Percentiles rank a stretch among this genome's conserved stretches.
phyloP scores from a whole-genome alignment of 2,888 invertebrate species.

The Scaptomyza cyrtandrae region DNA sequence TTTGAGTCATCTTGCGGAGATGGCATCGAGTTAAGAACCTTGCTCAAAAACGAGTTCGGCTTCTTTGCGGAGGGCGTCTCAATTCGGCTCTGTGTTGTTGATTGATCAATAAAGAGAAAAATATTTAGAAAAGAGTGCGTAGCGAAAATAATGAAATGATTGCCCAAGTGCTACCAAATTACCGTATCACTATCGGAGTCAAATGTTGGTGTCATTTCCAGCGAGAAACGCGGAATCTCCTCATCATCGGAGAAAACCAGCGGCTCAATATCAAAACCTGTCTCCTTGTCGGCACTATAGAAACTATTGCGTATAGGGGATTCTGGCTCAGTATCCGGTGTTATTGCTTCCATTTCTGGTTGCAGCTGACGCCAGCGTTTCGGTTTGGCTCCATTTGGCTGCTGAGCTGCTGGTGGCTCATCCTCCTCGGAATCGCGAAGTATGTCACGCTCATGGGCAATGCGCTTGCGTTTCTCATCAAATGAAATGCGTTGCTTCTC shows the following conservation, averaged over 20 bases:
- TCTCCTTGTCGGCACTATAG: slow-evolving; percentile 87
- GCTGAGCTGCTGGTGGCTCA: slow-evolving; percentile 21
- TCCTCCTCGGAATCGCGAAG: slow-evolving; percentile 84
- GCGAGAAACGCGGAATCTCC: slow-evolving; percentile 85
- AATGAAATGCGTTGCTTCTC: slow-evolving; percentile 84
- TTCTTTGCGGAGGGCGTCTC: slow-evolving; percentile 83
- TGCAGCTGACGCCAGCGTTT: slow-evolving; percentile 80
- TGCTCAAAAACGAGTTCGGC: slow-evolving; percentile 76
- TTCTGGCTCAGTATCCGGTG: slow-evolving; percentile 77
- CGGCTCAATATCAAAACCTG: slow-evolving; percentile 85
- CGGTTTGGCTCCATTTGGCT: slow-evolving; percentile 49
- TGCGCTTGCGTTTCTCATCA: slow-evolving; percentile 83
- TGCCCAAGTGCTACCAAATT: slow-evolving; percentile 59
- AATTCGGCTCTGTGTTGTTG: slow-evolving; percentile 81
- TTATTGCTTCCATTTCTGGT: slow-evolving; percentile 66
- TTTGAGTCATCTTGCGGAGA: slow-evolving; percentile 78
- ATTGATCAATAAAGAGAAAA: slow-evolving; percentile 11
- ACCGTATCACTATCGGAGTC: slow-evolving; percentile 85
- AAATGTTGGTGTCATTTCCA: slow-evolving; percentile 84
- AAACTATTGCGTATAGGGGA: slow-evolving; percentile 86
- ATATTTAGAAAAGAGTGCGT: slow-evolving; percentile 19
- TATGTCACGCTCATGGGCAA: slow-evolving; percentile 83
- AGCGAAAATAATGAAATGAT: slow-evolving; percentile 10
- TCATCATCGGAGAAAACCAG: slow-evolving; percentile 88
- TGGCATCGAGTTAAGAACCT: slow-evolving; percentile 78